phyloP scores from a whole-genome alignment of 2,888 invertebrate genomes.

The Stratiomys singularior region DNA sequence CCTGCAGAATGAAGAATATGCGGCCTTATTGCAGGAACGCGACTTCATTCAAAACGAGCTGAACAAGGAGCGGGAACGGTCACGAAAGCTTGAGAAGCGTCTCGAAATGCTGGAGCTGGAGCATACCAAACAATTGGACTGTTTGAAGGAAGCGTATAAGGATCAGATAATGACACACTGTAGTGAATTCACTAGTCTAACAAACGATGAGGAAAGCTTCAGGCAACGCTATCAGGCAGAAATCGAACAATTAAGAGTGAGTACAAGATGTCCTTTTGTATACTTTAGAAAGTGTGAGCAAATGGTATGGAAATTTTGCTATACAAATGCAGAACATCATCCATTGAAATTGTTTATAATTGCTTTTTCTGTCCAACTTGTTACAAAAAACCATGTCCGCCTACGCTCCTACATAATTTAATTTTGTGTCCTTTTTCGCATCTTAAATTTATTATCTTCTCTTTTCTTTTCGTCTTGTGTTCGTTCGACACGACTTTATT shows the following conservation, averaged over 20 bases:
- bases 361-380: too few relatives aligned
- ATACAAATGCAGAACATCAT: too few relatives aligned
- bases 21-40: constrained; percentile 61
- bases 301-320: too few relatives aligned
- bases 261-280: constrained; percentile 50
- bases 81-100: constrained; percentile 76
- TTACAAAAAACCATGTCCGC: too few relatives aligned
- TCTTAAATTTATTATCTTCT: too few relatives aligned
- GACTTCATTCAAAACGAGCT: constrained; percentile 68
- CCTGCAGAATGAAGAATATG: constrained; percentile 63
- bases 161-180: constrained; percentile 63
- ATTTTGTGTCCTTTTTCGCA: too few relatives aligned
- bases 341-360: too few relatives aligned
- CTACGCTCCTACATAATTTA: too few relatives aligned
- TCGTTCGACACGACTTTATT: not conserved
- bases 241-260: constrained; percentile 82
- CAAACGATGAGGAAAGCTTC: constrained; percentile 70
- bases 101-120: constrained; percentile 82
- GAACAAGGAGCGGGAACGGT: constrained; percentile 74
- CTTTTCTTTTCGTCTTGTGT: not conserved
- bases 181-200: constrained; percentile 65
- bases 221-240: constrained; percentile 83
- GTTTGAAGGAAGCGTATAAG: constrained; percentile 79
- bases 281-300: too few relatives aligned
- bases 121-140: constrained; percentile 84